Conservation (phyloP, 1,140 invertebrate species). For the Acromyrmex echinatior region DNA sequence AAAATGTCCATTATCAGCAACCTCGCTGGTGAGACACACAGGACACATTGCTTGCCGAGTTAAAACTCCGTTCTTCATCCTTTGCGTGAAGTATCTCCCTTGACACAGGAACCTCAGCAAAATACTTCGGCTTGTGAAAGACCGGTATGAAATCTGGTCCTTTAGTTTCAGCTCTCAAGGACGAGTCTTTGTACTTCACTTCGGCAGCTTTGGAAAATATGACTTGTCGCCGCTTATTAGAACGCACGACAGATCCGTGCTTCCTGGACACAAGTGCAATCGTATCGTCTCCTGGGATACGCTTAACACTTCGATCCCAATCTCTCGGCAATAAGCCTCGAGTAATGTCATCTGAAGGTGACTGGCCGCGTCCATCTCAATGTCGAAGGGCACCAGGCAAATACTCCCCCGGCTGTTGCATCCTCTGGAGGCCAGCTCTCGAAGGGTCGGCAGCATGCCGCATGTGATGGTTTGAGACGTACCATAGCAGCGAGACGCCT, state of each 20-base stretch:
- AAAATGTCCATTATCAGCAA: constrained; percentile 21
- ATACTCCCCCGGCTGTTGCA: constrained; percentile 75
- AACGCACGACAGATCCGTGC: constrained; percentile 77
- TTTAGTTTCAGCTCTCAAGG: constrained; percentile 31
- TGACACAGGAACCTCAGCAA: background rate
- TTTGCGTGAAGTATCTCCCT: background rate
- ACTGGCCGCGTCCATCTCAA: constrained; percentile 80
- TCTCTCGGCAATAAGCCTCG: constrained; percentile 82
- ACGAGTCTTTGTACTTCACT: constrained; percentile 66
- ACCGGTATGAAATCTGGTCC: background rate
- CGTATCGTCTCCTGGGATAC: constrained; percentile 76
- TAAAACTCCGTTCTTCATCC: background rate
- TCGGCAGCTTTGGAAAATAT: constrained; percentile 75
- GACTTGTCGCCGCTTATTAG: constrained; percentile 72
- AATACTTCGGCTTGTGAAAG: background rate
- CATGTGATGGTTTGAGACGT: constrained; percentile 74
- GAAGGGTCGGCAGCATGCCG: constrained; percentile 81
- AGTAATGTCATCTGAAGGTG: constrained; percentile 81
- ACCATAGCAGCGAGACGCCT: constrained; percentile 65
- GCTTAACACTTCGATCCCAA: constrained; percentile 79
- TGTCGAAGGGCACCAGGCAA: constrained; percentile 80
- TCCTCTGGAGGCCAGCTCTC: constrained; percentile 77
- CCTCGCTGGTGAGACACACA: background rate
- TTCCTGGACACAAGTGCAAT: constrained; percentile 73
- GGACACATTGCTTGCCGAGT: background rate